Evolutionary conservation across 1,140 invertebrate genomes (phyloP), one percentile per base, ranked within the genome.

Genomic region (Xylocopa sonorina): DNA sequence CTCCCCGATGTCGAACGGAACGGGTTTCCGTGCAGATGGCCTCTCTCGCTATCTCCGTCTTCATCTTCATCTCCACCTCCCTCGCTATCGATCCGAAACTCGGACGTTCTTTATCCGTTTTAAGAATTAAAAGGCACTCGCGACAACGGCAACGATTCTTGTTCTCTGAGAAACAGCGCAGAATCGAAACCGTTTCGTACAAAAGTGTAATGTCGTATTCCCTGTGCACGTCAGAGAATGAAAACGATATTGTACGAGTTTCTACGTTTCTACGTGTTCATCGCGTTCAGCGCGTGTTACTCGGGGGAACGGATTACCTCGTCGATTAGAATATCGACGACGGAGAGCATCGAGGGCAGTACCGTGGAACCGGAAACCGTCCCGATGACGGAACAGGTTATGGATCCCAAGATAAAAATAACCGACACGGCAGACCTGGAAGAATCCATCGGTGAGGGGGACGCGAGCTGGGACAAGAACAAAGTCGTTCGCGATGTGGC

Each of bases 401-500:
- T 89, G 76, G 77, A 87, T 53, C 83, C 82, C 29, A 84, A 89
- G 32, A 85, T 89, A 82, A 84, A 78, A 18, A 78, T 88, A 34
- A 85, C 76, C 34, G 77, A 86, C 48, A 55, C 85, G 34, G 78
- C 85, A 6, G 83, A 88, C 55, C 60, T 80, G 50, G 84, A 87
- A 4, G 81, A 82, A 21, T 16, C 68, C n/a, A 84, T 66, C 18
- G 34, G 71, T 0, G 64, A 58, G 6, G 69, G 51, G 14, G 89
- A 91, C 57, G 58, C 64, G 0, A 80, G 68, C 24, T 88, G 89
- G 88, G 83, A 90, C 67, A 62, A 68, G 16, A 88, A 89, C 64
- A 86, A 87, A 29, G 90, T 91, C 10, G 83, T 95, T 24, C 92
- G 90, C 81, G 93, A 95, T 78, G 92, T 95, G 27, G 95, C 94